Evolutionary conservation across 2,888 invertebrate genomes (phyloP), one percentile per base, ranked within the genome.

Genomic region (Xanthia icteritia): DNA sequence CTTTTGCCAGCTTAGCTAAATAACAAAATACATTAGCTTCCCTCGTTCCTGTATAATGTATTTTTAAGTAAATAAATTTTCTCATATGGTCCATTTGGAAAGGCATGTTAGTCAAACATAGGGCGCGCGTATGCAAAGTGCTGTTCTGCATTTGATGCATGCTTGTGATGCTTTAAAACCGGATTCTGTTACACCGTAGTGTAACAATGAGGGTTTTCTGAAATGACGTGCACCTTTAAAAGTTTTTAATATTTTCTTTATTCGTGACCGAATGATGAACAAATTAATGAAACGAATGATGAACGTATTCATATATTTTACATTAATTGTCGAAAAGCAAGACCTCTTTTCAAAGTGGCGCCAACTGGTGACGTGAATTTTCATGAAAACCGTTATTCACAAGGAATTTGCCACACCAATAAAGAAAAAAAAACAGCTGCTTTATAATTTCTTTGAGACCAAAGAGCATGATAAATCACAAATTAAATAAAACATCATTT

Each of bases 71-170:
- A 76, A 80, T 74, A 84, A 79, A 77, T 87, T 39, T 73, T 76
- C 1, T 15, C 61, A 74, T 76, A 48, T 72, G 73, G 79, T 82
- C 76, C 82, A 79, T 89, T 89, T 89, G 80, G 85, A 81, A 89
- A 90, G 86, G 89, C 89, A 88, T 88, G 91, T 91, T 91, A 90
- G 90, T 92, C 92, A 92, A 93, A 93, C 91, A 92, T 88, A 82
- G 83, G 85, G 81, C 85, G 89, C 86, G 89, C 89, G 88, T 91
- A 91, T 93, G 91, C 93, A 91, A 91, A 93, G 92, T 91, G 92
- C 78, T 87, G 88, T 86, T 88, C 91, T 92, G 92, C 92, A 92
- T 93, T 91, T 92, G 93, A 93, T 93, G 92, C 90, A 87, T 87
- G 89, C 89, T 82, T 86, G 88, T 83, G 86, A 80, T 84, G 88